Conservation (phyloP, 1,140 invertebrate genomes). For the Ceratoteleas bidentatus region DNA sequence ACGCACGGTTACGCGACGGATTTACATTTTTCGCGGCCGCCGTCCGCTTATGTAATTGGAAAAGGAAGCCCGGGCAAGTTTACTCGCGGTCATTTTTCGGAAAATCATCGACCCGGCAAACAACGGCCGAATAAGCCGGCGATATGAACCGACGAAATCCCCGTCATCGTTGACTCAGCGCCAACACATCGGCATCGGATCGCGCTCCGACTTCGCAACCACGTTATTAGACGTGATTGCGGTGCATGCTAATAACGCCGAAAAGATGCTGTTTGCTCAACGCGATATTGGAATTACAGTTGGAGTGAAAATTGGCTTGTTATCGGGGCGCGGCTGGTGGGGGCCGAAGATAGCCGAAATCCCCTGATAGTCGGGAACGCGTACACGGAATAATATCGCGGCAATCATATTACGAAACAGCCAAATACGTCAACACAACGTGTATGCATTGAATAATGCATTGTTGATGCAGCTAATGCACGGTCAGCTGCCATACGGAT, state of each 20-base stretch:
- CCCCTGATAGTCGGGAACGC: conserved; percentile 48
- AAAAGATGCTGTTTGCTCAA: conserved; percentile 52
- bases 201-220: conserved; percentile 17
- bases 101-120: conserved; percentile 34
- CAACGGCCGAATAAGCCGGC: conserved; percentile 7
- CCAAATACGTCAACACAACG: conserved; percentile 77
- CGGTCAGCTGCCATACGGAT: conserved; percentile 76
- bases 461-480: conserved; percentile 82
- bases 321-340: conserved; percentile 31
- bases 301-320: conserved; percentile 52
- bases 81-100: neutral
- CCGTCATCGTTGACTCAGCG: conserved; percentile 34
- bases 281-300: conserved; percentile 52
- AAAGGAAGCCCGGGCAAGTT: neutral
- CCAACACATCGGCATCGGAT: conserved; percentile 26
- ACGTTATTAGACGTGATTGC: conserved; percentile 45
- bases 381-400: conserved; percentile 76
- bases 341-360: conserved; percentile 65
- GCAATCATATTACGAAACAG: conserved; percentile 79
- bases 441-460: conserved; percentile 81
- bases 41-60: conserved; percentile 18
- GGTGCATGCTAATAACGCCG: conserved; percentile 15
- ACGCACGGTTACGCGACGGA: conserved; percentile 7
- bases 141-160: conserved; percentile 8
- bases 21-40: conserved; percentile 24